Base-by-base conservation (phyloP, 2,113 vertebrate species). In the Oophaga pumilio region DNA sequence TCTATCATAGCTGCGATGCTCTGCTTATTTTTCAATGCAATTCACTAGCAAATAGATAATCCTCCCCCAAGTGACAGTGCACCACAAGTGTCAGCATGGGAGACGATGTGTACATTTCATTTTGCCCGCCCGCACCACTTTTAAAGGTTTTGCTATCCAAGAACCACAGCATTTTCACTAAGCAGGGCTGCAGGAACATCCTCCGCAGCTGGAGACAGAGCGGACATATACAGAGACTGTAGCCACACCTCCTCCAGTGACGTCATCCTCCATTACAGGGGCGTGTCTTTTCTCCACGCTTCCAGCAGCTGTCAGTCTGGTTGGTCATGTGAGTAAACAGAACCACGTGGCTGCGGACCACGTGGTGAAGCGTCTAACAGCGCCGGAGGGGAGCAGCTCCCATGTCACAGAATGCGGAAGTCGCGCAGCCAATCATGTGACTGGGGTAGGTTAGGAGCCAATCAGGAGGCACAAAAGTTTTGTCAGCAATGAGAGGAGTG, bases 291-390 rank as follows among this genome's bases (percentile, higher is more conserved):
- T 10, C 12, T 20, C 50, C n/a, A 71, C n/a, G 82, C 82, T 84
- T 66, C 28, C 71, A 76, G 20, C 83, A 60, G 53, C 83, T 85
- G 84, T 85, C 69, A 85, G 43, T 10, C 24, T 8, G 28, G 57
- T 85, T 8, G 28, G 57, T 85, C 84, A 76, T 56, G 56, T 85
- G 84, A 50, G 73, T 85, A 76, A 85, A 85, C 73, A 85, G 22
- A 85, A 76, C 18, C 84, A 85, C 84, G 57, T 85, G 71, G 71
- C 83, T 33, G 28, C 24, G 9, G 2, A 74, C 18, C 83, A 60
- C 53, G 24, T 56, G 57, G 11, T 12, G 83, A 50, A 28, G 17
- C 28, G 24, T 76, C 49, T 52, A 50, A 49, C 43, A 43, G 11
- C 33, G 53, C 56, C 24, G 17, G 11, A 5, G 18, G 11, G 52